phyloP scores from a whole-genome alignment of 2,113 vertebrate species.

The Orthonyx spaldingii region DNA sequence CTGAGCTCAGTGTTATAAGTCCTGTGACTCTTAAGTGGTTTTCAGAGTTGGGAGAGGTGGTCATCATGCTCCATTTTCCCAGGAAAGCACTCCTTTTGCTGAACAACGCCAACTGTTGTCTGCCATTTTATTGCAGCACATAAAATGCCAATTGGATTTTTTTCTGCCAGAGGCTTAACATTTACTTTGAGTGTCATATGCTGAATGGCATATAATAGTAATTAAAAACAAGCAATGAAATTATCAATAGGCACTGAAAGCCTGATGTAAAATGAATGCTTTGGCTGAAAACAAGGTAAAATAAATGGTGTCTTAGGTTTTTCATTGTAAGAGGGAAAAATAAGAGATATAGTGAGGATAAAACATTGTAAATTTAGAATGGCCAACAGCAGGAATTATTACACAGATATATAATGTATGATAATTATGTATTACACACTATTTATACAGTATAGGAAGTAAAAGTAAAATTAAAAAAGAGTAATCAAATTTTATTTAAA shows the following conservation, averaged over 20 bases:
- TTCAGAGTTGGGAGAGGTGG: neutral
- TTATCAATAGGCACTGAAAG: neutral
- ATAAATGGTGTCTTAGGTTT: neutral
- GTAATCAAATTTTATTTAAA: neutral
- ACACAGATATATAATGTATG: neutral
- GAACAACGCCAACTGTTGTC: accelerated
- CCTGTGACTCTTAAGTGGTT: neutral
- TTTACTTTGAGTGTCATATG: slow-evolving; percentile 28
- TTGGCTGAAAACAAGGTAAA: neutral
- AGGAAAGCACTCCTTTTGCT: neutral
- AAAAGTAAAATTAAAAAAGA: neutral
- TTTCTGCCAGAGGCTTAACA: slow-evolving; percentile 34
- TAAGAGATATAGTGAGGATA: neutral
- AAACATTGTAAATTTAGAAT: neutral
- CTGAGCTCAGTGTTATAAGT: neutral
- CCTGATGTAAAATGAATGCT: neutral
- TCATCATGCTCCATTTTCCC: neutral
- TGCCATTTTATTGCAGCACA: neutral
- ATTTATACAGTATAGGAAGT: neutral
- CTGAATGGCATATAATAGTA: slow-evolving; percentile 13
- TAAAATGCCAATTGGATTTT: neutral
- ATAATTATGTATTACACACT: neutral
- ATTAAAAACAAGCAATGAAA: slow-evolving; percentile 52
- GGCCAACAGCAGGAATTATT: neutral
- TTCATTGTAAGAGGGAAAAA: neutral